Percentiles rank a stretch among this genome's conserved stretches.
Evolutionary conservation across 2,888 invertebrate genomes (phyloP).

Genomic region (Boloria selene): DNA sequence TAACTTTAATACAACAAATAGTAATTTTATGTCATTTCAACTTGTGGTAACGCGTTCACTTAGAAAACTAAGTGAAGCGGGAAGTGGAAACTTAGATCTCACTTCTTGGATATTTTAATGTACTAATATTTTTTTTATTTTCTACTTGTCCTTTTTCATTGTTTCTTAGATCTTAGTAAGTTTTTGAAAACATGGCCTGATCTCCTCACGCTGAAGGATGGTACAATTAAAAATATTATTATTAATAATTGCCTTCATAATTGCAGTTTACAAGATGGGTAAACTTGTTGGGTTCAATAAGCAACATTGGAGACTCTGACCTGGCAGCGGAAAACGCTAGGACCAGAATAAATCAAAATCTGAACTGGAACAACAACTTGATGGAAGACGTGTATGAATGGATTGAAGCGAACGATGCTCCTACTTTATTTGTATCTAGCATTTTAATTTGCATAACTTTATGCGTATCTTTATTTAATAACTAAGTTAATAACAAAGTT

Average conservation of each 20-base stretch:
- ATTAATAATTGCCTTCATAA: neutral
- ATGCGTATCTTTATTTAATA: slow-evolving; percentile 55
- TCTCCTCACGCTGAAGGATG: neutral
- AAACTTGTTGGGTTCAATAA: slow-evolving; percentile 47
- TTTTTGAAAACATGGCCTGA: too few species aligned
- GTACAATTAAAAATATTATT: too few species aligned
- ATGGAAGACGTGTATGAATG: slow-evolving; percentile 63
- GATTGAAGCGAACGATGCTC: slow-evolving; percentile 70
- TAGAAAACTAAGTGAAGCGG: too few species aligned
- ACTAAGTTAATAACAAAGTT: slow-evolving; percentile 25
- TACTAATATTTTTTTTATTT: too few species aligned
- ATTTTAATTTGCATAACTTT: slow-evolving; percentile 55
- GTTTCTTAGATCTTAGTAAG: too few species aligned
- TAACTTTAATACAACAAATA: too few species aligned
- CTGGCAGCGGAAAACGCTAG: slow-evolving; percentile 46
- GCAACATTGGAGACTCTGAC: slow-evolving; percentile 56
- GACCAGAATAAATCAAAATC: slow-evolving; percentile 48
- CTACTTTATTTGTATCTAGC: slow-evolving; percentile 56
- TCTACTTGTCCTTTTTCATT: too few species aligned
- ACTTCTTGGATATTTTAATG: too few species aligned
- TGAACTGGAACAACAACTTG: slow-evolving; percentile 49
- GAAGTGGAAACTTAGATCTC: too few species aligned
- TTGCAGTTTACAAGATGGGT: slow-evolving; percentile 64
- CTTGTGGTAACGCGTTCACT: too few species aligned
- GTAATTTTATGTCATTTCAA: too few species aligned